phyloP scores from a whole-genome alignment of 2,888 invertebrate genomes.

The Drosophila buzzatii region DNA sequence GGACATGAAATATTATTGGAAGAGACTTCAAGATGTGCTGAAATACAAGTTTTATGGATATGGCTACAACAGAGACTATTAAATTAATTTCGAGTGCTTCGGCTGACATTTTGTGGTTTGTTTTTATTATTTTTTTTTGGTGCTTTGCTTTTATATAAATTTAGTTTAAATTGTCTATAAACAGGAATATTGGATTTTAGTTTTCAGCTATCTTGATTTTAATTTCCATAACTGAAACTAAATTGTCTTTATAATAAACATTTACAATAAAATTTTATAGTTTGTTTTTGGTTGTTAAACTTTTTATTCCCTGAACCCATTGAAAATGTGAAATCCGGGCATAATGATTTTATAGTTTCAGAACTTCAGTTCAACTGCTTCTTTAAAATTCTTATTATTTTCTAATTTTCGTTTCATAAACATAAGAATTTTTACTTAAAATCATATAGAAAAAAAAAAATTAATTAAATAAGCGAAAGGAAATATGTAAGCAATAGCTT shows the following conservation, averaged over 20 bases:
- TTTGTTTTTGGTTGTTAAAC: too few species aligned
- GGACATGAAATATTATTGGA: slow-evolving; percentile 10
- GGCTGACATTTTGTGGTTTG: not conserved
- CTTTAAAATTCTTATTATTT: not conserved
- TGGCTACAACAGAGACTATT: not conserved
- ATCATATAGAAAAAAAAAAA: too few species aligned
- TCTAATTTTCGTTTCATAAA: not conserved
- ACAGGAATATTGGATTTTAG: not conserved
- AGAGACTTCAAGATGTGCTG: not conserved
- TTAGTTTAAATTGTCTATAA: not conserved
- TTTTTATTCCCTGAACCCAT: too few species aligned
- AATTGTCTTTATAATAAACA: not conserved
- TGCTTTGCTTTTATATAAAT: not conserved
- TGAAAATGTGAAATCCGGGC: too few species aligned
- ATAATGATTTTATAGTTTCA: too few species aligned
- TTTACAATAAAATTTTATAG: not conserved
- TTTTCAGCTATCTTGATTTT: not conserved
- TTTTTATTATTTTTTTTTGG: not conserved
- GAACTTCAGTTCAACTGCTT: not conserved
- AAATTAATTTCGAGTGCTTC: not conserved
- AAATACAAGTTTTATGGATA: slow-evolving; percentile 1
- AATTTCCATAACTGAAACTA: not conserved
- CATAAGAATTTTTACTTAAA: too few species aligned
- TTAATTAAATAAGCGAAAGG: too few species aligned
- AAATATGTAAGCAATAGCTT: too few species aligned